Percentiles rank a stretch among this genome's conserved stretches.
These are phyloP conservation scores for Dipodomys spectabilis DNA, from an alignment of 2,113 vertebrate genomes.

Conservation along the genomic window DNA sequence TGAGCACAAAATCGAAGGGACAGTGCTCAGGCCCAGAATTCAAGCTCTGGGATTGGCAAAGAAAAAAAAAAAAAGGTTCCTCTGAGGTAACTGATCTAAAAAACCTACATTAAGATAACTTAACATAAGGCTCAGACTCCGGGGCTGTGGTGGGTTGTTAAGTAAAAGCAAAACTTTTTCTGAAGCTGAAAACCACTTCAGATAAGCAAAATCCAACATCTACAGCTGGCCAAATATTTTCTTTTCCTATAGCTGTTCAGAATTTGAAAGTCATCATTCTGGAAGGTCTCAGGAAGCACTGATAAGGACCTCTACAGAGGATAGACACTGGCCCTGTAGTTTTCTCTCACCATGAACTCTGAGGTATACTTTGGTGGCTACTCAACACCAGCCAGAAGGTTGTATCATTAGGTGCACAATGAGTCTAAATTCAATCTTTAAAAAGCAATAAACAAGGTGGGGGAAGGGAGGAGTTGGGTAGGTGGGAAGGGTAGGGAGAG, in stretches of 20 bases:
- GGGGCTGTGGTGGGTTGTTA: not conserved
- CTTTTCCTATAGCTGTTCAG: not conserved
- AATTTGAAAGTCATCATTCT: conserved; percentile 8
- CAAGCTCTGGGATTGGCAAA: too few relatives aligned
- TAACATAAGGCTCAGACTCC: not conserved
- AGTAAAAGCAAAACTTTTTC: conserved; percentile 45
- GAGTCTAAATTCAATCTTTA: not conserved
- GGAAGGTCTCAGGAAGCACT: conserved; percentile 11
- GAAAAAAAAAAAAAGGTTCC: not conserved
- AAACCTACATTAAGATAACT: not conserved
- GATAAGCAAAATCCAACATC: not conserved
- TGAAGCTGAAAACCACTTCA: conserved; percentile 6
- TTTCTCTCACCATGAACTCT: not conserved
- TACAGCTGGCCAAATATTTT: not conserved
- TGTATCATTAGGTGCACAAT: not conserved
- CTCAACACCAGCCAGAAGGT: not conserved
- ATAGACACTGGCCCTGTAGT: not conserved
- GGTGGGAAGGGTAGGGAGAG: too few relatives aligned
- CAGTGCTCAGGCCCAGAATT: too few relatives aligned
- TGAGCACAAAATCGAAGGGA: too few relatives aligned
- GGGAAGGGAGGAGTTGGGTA: too few relatives aligned
- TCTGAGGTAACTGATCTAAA: conserved; percentile 35
- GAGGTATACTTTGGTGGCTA: not conserved
- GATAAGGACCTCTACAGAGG: conserved; percentile 1
- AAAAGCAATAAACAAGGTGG: not conserved